Evolutionary conservation across 2,888 invertebrate genomes (phyloP).

Genomic region (Ornithoptera alexandrae): DNA sequence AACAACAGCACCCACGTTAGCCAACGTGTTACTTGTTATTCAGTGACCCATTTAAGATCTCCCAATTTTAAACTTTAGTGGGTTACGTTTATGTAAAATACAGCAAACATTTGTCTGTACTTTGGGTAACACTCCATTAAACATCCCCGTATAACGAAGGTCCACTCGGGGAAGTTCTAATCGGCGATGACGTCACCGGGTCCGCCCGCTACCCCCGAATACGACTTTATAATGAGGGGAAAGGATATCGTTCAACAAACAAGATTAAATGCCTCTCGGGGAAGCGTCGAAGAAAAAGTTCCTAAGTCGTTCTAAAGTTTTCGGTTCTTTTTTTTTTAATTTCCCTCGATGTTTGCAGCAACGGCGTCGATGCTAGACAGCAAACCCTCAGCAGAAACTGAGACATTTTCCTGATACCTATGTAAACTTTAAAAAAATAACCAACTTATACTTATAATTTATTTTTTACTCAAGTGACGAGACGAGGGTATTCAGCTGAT

Average conservation of each 20-base stretch:
- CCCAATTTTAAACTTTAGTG: constrained; percentile 3
- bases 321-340: too few species aligned
- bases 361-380: too few species aligned
- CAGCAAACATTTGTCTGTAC: background rate
- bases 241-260: constrained; percentile 4
- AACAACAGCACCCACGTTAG: too few species aligned
- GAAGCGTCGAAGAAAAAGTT: background rate
- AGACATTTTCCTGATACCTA: too few species aligned
- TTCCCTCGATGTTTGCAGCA: too few species aligned
- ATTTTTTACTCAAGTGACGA: too few species aligned
- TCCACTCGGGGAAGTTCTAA: constrained; percentile 2
- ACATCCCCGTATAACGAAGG: background rate
- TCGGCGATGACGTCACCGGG: constrained; percentile 1
- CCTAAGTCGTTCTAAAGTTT: background rate
- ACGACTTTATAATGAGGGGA: constrained; percentile 3
- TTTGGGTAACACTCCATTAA: constrained; percentile 1
- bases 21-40: too few species aligned
- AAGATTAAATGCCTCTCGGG: constrained; percentile 2
- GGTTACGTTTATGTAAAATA: background rate
- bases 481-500: too few species aligned
- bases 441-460: too few species aligned
- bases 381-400: too few species aligned
- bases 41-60: too few species aligned
- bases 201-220: background rate
- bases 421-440: too few species aligned